Evolutionary conservation across 2,797 vertebrate species (phyloP).

Genomic region (Rallus crepitans): DNA sequence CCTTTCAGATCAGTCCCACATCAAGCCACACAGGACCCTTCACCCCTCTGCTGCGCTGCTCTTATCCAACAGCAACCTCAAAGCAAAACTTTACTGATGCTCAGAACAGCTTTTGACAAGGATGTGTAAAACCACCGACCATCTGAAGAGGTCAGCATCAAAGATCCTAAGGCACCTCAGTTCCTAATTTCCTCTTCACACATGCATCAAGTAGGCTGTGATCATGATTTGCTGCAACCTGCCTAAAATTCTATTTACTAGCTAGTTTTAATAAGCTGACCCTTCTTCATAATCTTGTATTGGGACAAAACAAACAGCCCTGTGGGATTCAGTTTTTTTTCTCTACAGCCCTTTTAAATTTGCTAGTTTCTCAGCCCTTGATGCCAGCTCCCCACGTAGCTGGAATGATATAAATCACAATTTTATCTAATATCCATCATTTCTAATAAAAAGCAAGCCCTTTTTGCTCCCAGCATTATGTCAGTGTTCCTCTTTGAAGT

Average conservation of each 20-base stretch:
- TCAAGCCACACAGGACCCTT: background rate
- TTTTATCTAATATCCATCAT: background rate
- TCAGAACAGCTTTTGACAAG: background rate
- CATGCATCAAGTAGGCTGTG: background rate
- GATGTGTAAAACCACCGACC: background rate
- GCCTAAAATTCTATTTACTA: background rate
- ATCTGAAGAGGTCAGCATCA: background rate
- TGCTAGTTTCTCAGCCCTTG: background rate
- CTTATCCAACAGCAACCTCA: background rate
- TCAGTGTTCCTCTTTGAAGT: background rate
- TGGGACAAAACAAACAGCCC: background rate
- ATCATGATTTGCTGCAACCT: background rate
- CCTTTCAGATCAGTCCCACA: fast-evolving
- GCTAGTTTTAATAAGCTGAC: background rate
- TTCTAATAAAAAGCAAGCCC: background rate
- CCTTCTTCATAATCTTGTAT: background rate
- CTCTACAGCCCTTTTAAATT: background rate
- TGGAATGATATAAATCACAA: background rate
- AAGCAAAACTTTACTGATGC: background rate
- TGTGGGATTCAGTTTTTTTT: background rate
- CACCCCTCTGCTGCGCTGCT: background rate
- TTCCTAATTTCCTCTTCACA: background rate
- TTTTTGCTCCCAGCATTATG: background rate
- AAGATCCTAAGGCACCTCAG: background rate
- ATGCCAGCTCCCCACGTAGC: background rate